phyloP scores from a whole-genome alignment of 1,140 invertebrate species.

The Listronotus bonariensis region DNA sequence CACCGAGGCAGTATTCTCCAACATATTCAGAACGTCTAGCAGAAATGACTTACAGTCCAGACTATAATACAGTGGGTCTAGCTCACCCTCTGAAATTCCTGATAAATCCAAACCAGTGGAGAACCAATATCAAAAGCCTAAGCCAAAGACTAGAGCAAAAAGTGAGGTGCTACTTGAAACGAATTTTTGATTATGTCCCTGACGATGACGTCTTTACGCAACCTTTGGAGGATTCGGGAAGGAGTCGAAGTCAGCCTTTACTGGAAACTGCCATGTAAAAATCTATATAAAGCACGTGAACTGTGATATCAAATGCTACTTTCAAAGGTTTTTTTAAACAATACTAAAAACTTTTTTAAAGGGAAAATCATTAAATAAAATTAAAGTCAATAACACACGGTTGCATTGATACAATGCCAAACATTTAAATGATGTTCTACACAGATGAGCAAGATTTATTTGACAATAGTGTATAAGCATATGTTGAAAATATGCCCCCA shows the following conservation, averaged over 20 bases:
- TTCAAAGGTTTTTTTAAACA: too few relatives aligned
- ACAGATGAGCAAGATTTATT: too few relatives aligned
- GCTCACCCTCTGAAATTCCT: constrained; percentile 50
- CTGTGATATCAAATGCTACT: too few relatives aligned
- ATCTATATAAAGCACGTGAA: not conserved
- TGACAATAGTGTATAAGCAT: too few relatives aligned
- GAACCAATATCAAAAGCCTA: constrained; percentile 52
- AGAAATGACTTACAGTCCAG: constrained; percentile 44
- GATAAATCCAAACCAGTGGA: constrained; percentile 63
- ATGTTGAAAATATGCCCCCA: too few relatives aligned
- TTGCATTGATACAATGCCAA: too few relatives aligned
- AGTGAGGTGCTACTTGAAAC: constrained; percentile 80
- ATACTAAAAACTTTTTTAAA: too few relatives aligned
- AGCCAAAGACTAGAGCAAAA: constrained; percentile 66
- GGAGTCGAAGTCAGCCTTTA: constrained; percentile 78
- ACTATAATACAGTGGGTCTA: constrained; percentile 46
- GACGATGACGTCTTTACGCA: constrained; percentile 60
- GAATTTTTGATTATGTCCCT: constrained; percentile 71
- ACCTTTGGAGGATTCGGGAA: constrained; percentile 64
- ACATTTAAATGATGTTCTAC: too few relatives aligned
- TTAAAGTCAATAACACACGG: too few relatives aligned
- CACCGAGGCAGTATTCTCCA: constrained; percentile 48
- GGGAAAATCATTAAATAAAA: too few relatives aligned
- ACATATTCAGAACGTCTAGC: constrained; percentile 43
- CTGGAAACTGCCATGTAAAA: constrained; percentile 81